Evolutionary conservation across 2,888 invertebrate genomes (phyloP).

Genomic region (Teleiodes luculella): DNA sequence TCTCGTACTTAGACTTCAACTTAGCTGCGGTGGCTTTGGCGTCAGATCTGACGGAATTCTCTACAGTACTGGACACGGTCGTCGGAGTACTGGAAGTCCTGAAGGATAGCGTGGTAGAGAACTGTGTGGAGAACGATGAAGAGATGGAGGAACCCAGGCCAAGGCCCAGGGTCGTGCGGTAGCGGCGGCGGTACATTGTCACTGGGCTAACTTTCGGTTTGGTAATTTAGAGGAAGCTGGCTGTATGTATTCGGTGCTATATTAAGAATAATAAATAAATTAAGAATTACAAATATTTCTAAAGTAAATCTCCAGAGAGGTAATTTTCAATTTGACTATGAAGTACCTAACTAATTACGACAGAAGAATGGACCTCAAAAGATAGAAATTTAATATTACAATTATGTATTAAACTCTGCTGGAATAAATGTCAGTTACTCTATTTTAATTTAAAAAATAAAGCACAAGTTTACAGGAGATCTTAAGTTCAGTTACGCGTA

Average conservation of each 20-base stretch:
- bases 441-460: too few species aligned
- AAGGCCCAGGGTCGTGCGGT: slow-evolving; percentile 68
- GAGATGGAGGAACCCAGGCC: slow-evolving; percentile 69
- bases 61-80: slow-evolving; percentile 23
- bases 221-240: slow-evolving; percentile 3
- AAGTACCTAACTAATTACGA: too few species aligned
- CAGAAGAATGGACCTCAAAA: too few species aligned
- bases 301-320: too few species aligned
- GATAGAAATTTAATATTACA: too few species aligned
- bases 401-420: too few species aligned
- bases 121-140: slow-evolving; percentile 58
- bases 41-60: slow-evolving; percentile 63
- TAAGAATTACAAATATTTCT: neutral
- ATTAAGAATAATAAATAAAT: neutral
- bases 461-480: too few species aligned
- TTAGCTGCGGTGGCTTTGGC: slow-evolving; percentile 68
- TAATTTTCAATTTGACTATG: too few species aligned
- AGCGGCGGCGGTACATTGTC: slow-evolving; percentile 68
- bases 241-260: neutral
- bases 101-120: slow-evolving; percentile 64
- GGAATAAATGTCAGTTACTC: too few species aligned
- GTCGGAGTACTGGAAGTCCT: slow-evolving; percentile 50
- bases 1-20: slow-evolving; percentile 70
- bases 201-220: neutral
- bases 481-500: too few species aligned